Conservation (phyloP, 2,113 vertebrate species). For the Ammodramus savannarum region DNA sequence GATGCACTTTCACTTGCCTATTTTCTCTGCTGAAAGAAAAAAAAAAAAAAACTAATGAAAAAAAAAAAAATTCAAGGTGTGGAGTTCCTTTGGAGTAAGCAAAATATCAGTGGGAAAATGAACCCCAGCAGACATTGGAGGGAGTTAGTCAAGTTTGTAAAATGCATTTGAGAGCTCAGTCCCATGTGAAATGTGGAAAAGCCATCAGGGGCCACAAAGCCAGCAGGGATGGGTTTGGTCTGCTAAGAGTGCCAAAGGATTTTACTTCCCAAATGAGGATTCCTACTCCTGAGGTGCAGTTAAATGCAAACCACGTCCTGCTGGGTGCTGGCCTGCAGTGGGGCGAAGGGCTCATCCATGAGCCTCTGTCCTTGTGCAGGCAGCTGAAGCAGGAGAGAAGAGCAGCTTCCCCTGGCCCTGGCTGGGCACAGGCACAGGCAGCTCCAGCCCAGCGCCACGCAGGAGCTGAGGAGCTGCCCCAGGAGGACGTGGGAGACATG, state of each 20-base stretch:
- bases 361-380: not conserved
- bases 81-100: not conserved
- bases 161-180: not conserved
- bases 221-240: not conserved
- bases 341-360: accelerated
- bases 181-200: slow-evolving; percentile 23
- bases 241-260: not conserved
- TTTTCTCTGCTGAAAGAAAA: not conserved
- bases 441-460: not conserved
- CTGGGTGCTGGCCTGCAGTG: not conserved
- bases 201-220: not conserved
- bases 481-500: not conserved
- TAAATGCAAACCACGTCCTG: not conserved
- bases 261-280: not conserved
- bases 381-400: not conserved
- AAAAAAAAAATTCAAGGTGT: not conserved
- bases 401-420: not conserved
- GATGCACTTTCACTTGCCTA: not conserved
- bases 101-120: not conserved
- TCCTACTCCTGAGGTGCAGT: not conserved
- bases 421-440: accelerated
- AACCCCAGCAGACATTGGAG: not conserved
- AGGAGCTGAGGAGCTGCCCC: not conserved
- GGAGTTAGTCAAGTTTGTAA: not conserved
- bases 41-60: not conserved